phyloP scores from a whole-genome alignment of 2,888 invertebrate species.

The Artemia sinica region DNA sequence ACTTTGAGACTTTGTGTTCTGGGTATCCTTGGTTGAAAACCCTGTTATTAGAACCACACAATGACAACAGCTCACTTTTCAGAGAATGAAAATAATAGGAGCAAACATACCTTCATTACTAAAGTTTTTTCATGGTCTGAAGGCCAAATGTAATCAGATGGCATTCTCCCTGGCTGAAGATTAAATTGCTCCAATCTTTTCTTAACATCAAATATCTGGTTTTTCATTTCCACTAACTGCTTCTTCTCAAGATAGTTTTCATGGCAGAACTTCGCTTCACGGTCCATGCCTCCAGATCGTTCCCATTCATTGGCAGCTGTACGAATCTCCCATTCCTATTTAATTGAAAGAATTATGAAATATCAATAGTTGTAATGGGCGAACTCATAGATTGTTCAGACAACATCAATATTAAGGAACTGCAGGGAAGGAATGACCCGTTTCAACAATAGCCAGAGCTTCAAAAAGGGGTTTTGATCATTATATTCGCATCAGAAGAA shows the following conservation, averaged over 20 bases:
- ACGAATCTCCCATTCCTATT: constrained; percentile 7
- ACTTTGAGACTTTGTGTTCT: too few relatives aligned
- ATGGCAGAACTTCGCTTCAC: constrained; percentile 2
- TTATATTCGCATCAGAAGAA: too few relatives aligned
- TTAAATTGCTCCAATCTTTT: constrained; percentile 1
- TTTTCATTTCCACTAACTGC: constrained; percentile 4
- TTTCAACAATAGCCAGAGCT: too few relatives aligned
- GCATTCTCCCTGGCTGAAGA: constrained; percentile 1
- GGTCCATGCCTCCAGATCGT: not conserved
- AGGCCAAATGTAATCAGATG: not conserved
- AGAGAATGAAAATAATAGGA: not conserved
- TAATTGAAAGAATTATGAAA: not conserved
- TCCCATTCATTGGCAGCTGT: not conserved
- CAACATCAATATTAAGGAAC: too few relatives aligned
- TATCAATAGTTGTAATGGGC: too few relatives aligned
- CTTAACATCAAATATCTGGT: not conserved
- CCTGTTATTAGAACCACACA: too few relatives aligned
- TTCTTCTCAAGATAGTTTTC: not conserved
- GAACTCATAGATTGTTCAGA: too few relatives aligned
- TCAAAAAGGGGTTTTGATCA: too few relatives aligned
- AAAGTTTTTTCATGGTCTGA: not conserved
- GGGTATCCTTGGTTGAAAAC: too few relatives aligned
- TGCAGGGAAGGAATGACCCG: too few relatives aligned
- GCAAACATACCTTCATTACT: not conserved
- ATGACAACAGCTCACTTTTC: too few relatives aligned